phyloP scores from a whole-genome alignment of 2,888 invertebrate species.

The Patella pellucida region DNA sequence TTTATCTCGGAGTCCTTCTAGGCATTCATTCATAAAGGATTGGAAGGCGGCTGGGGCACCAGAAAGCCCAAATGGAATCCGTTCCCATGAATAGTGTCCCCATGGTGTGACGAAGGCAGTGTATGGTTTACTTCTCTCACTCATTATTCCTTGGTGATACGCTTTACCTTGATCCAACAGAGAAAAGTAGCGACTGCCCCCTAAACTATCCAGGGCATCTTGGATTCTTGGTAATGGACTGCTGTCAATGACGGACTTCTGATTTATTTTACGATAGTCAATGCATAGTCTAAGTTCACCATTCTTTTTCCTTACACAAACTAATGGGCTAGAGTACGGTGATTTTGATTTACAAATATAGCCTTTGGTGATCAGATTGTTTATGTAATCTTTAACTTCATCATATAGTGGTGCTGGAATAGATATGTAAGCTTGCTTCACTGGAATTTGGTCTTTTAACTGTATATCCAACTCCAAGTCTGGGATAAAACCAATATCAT shows the following conservation, averaged over 20 bases:
- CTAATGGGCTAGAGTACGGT: background rate
- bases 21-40: constrained; percentile 17
- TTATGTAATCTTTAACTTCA: constrained; percentile 22
- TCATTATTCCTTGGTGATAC: too few species aligned
- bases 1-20: too few species aligned
- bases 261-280: too few species aligned
- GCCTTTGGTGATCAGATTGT: constrained; percentile 1
- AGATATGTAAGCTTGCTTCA: constrained; percentile 13
- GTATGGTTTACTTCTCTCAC: too few species aligned
- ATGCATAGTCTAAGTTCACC: too few species aligned
- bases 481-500: constrained; percentile 19
- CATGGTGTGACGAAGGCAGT: constrained; percentile 19
- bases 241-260: constrained; percentile 9
- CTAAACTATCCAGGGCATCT: constrained; percentile 6
- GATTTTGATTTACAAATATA: constrained; percentile 10
- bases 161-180: constrained; percentile 17
- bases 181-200: constrained; percentile 18
- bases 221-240: constrained; percentile 18
- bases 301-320: constrained; percentile 15
- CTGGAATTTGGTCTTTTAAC: background rate
- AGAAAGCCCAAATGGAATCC: constrained; percentile 26
- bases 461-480: constrained; percentile 14
- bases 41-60: constrained; percentile 18
- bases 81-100: constrained; percentile 18
- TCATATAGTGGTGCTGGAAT: constrained; percentile 12